Evolutionary conservation across 2,888 invertebrate species (phyloP).

Genomic region (Volucella bombylans): DNA sequence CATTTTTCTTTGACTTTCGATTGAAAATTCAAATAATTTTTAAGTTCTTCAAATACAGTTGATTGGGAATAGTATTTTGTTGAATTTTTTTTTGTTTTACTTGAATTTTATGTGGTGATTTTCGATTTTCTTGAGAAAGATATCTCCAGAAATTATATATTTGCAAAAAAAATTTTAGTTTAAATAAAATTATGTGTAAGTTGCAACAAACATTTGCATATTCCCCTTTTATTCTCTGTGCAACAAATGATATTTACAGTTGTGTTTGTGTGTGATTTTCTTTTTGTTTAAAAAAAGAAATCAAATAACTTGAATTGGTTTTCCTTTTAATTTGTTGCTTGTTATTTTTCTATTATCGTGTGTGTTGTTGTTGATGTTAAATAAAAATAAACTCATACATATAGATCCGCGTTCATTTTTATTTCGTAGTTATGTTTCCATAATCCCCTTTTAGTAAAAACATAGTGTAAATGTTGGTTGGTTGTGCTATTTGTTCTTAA

Average conservation of each 20-base stretch:
- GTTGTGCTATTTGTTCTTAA: conserved; percentile 1
- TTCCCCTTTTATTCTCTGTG: conserved; percentile 2
- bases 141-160: conserved; percentile 29
- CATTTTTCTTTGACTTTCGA: conserved; percentile 44
- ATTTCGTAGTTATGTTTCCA: conserved; percentile 19
- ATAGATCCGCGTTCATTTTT: conserved; percentile 10
- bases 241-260: conserved; percentile 15
- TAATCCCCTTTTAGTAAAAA: conserved; percentile 54
- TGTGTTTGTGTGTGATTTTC: neutral
- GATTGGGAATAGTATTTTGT: neutral
- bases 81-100: neutral
- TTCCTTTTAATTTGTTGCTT: conserved; percentile 18
- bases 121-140: conserved; percentile 1
- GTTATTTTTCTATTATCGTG: conserved; percentile 4
- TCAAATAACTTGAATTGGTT: conserved; percentile 24
- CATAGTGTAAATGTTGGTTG: conserved; percentile 43
- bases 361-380: conserved; percentile 28
- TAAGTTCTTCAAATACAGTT: conserved; percentile 14
- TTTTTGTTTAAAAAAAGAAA: conserved; percentile 26
- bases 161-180: conserved; percentile 7
- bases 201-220: conserved; percentile 24
- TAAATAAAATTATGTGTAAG: conserved; percentile 34
- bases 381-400: conserved; percentile 27
- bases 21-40: conserved; percentile 27
- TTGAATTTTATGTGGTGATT: neutral